phyloP scores from a whole-genome alignment of 2,797 vertebrate species.

The Euthynnus affinis region DNA sequence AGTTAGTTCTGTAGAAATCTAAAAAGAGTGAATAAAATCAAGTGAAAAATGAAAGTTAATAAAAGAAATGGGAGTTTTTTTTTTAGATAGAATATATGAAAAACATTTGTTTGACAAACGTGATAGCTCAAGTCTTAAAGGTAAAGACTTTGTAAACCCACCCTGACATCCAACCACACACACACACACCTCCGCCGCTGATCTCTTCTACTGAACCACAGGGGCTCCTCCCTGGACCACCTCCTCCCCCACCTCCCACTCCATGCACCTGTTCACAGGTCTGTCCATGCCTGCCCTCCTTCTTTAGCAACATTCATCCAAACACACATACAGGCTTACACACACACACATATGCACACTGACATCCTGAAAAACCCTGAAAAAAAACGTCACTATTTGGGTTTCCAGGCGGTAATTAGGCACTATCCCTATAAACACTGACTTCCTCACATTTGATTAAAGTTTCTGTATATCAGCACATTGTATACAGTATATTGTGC shows the following conservation, averaged over 20 bases:
- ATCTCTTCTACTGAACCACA: slow-evolving; percentile 27
- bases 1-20: too few relatives aligned
- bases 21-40: background rate
- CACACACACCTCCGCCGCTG: slow-evolving; percentile 1
- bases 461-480: background rate
- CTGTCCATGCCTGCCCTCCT: slow-evolving; percentile 67
- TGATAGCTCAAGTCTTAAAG: background rate
- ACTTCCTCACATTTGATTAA: slow-evolving; percentile 32
- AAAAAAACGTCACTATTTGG: slow-evolving; percentile 13
- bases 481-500: background rate
- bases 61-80: background rate
- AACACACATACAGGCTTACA: slow-evolving; percentile 8
- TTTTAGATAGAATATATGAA: background rate
- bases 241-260: slow-evolving; percentile 42
- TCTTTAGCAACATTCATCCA: slow-evolving; percentile 53
- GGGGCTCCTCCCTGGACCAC: slow-evolving; percentile 58
- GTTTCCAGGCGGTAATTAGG: slow-evolving; percentile 27
- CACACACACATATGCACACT: background rate
- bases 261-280: slow-evolving; percentile 80
- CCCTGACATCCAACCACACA: background rate
- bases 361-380: slow-evolving; percentile 19
- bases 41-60: background rate
- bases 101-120: background rate
- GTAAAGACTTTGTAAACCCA: slow-evolving; percentile 1
- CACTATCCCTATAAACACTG: background rate